Evolutionary conservation across 2,888 invertebrate genomes (phyloP).

Genomic region (Amphipyra tragopoginis): DNA sequence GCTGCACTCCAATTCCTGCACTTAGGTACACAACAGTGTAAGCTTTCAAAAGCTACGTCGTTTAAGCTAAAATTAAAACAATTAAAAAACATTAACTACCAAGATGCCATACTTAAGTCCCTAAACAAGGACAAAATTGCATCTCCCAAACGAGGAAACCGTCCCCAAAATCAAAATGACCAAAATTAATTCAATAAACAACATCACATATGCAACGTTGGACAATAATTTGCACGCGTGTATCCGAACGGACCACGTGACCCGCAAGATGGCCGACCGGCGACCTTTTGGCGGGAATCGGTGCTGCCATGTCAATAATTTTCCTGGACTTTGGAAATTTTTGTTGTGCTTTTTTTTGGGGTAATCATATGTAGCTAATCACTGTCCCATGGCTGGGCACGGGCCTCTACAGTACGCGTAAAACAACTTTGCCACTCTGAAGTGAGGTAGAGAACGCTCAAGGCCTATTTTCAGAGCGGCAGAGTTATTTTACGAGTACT

Average conservation of each 20-base stretch:
- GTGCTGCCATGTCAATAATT: conserved; percentile 47
- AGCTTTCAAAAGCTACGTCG: too few relatives aligned
- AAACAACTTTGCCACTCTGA: too few relatives aligned
- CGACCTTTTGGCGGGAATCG: conserved; percentile 82
- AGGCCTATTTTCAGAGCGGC: too few relatives aligned
- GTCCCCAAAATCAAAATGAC: conserved; percentile 75
- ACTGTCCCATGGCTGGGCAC: too few relatives aligned
- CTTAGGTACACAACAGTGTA: too few relatives aligned
- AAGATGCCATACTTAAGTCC: conserved; percentile 8
- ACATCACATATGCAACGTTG: conserved; percentile 86
- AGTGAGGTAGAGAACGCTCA: too few relatives aligned
- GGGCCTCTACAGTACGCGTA: too few relatives aligned
- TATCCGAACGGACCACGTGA: conserved; percentile 78
- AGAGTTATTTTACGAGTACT: too few relatives aligned
- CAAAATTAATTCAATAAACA: conserved; percentile 89
- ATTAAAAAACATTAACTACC: neutral
- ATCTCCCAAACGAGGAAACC: conserved; percentile 53
- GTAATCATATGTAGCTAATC: neutral
- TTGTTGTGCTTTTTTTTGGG: neutral
- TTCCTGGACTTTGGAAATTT: conserved; percentile 3
- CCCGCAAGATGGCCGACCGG: conserved; percentile 76
- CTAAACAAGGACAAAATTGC: conserved; percentile 60
- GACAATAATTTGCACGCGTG: conserved; percentile 88
- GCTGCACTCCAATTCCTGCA: too few relatives aligned
- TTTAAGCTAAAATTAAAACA: too few relatives aligned